Evolutionary conservation across 2,888 invertebrate genomes (phyloP).

Genomic region (Dendrolimus houi): DNA sequence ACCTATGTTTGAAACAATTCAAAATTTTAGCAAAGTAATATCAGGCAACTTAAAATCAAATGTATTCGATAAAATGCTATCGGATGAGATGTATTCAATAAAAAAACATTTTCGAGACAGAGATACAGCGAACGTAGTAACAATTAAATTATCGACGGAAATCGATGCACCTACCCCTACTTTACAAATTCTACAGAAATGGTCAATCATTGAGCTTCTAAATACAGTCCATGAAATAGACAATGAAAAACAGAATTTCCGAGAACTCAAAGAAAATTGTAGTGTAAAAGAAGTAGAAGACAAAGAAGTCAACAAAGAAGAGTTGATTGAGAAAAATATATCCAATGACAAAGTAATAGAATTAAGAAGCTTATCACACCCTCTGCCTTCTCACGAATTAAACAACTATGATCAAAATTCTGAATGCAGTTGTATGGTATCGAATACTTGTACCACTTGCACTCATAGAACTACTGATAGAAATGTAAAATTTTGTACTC

Average conservation of each 20-base stretch:
- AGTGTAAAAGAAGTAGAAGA: background rate
- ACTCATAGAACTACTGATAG: slow-evolving; percentile 18
- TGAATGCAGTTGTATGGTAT: slow-evolving; percentile 22
- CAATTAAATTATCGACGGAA: slow-evolving; percentile 22
- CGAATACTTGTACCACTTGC: slow-evolving; percentile 17
- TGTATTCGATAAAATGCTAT: slow-evolving; percentile 47
- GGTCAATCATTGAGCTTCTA: slow-evolving; percentile 35
- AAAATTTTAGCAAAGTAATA: slow-evolving; percentile 19
- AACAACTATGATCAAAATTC: slow-evolving; percentile 3
- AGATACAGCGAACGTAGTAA: slow-evolving; percentile 22
- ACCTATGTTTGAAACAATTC: slow-evolving; percentile 19
- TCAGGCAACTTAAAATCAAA: slow-evolving; percentile 40
- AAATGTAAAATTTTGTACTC: slow-evolving; percentile 15
- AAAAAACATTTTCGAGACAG: slow-evolving; percentile 40
- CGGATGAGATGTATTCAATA: slow-evolving; percentile 50
- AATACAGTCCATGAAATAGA: slow-evolving; percentile 9
- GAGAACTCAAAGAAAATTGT: slow-evolving; percentile 7
- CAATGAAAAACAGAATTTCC: slow-evolving; percentile 5
- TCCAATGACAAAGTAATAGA: slow-evolving; percentile 37
- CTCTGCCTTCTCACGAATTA: background rate
- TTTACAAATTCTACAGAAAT: slow-evolving; percentile 41
- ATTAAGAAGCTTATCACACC: slow-evolving; percentile 39
- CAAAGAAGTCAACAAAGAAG: slow-evolving; percentile 1
- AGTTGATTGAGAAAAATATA: slow-evolving; percentile 8
- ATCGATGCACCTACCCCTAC: slow-evolving; percentile 32